phyloP scores from a whole-genome alignment of 1,140 invertebrate species.

The Marisa cornuarietis region DNA sequence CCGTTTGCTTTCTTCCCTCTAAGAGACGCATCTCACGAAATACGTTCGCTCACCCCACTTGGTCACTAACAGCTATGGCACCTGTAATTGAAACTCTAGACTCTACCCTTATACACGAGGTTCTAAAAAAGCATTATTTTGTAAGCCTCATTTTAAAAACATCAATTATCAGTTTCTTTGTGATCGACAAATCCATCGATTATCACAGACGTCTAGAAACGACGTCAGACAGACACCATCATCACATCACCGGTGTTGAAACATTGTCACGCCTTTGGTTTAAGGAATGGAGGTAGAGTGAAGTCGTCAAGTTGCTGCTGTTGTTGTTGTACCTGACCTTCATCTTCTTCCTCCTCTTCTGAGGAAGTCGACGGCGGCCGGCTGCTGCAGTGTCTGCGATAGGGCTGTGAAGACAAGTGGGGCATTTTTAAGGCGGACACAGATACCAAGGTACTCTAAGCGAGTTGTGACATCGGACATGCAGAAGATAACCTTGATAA shows the following conservation, averaged over 20 bases:
- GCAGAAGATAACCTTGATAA: neutral
- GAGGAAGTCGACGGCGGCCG: neutral
- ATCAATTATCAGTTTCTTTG: neutral
- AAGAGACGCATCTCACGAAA: too few relatives aligned
- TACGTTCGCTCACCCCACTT: too few relatives aligned
- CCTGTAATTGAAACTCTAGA: neutral
- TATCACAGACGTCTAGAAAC: too few relatives aligned
- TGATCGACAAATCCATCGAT: too few relatives aligned
- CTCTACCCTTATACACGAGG: too few relatives aligned
- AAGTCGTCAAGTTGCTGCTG: neutral
- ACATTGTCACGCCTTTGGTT: neutral
- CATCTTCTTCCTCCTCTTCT: neutral
- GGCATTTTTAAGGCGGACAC: too few relatives aligned
- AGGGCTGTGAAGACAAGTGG: neutral
- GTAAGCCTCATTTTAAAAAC: neutral
- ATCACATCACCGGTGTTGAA: neutral
- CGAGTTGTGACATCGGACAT: neutral
- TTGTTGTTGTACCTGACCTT: constrained; percentile 1
- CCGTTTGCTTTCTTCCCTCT: too few relatives aligned
- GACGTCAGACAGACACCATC: too few relatives aligned
- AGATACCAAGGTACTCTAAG: too few relatives aligned
- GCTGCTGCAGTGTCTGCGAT: neutral
- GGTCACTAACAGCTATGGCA: too few relatives aligned
- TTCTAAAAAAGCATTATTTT: neutral
- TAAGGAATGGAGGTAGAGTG: constrained; percentile 3